Conservation (phyloP, 2,797 vertebrate species). For the Chaetodon trifasciatus region DNA sequence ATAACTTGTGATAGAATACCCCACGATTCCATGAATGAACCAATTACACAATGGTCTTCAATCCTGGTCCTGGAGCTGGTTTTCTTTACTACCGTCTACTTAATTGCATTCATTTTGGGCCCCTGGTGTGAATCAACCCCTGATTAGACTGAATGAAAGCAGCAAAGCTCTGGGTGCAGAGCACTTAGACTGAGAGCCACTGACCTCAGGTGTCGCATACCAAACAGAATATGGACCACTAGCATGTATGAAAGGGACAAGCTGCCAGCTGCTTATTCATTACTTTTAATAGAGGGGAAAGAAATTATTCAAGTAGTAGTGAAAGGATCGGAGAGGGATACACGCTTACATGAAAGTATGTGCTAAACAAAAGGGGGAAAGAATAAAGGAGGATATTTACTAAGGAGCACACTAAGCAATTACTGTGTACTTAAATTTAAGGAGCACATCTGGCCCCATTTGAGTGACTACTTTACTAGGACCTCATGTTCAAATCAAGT, state of each 20-base stretch:
- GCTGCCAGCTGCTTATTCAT: conserved; percentile 39
- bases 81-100: conserved; percentile 54
- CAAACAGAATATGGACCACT: conserved; percentile 36
- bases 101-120: conserved; percentile 62
- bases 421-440: conserved; percentile 48
- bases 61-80: conserved; percentile 45
- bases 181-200: conserved; percentile 37
- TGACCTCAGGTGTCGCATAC: conserved; percentile 63
- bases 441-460: conserved; percentile 55
- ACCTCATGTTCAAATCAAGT: conserved; percentile 49
- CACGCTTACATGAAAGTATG: conserved; percentile 22
- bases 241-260: conserved; percentile 23
- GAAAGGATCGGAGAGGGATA: conserved; percentile 22
- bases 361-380: conserved; percentile 25
- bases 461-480: conserved; percentile 48
- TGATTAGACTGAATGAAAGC: conserved; percentile 61
- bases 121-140: conserved; percentile 56
- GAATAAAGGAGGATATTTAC: conserved; percentile 26
- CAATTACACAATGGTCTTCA: conserved; percentile 68
- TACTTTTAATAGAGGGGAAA: conserved; percentile 24
- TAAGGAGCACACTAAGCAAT: conserved; percentile 41
- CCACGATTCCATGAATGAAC: conserved; percentile 68
- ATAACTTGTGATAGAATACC: conserved; percentile 69
- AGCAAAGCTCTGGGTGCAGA: conserved; percentile 26
- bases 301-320: conserved; percentile 26